Conservation (phyloP, 2,888 invertebrate species). For the Melanchra persicariae region DNA sequence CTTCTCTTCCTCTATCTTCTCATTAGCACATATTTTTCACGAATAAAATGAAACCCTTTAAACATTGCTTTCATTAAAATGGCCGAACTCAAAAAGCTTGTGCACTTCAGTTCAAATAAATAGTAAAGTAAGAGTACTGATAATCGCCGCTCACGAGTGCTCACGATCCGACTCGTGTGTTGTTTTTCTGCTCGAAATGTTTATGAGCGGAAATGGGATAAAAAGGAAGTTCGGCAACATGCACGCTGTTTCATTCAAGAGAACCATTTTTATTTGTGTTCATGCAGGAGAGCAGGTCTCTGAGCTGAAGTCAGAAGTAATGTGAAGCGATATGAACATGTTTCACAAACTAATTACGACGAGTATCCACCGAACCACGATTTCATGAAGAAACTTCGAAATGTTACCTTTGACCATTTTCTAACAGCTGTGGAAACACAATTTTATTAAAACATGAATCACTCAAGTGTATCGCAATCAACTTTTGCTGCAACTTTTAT, state of each 20-base stretch:
- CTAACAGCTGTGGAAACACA: background rate
- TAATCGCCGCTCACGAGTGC: background rate
- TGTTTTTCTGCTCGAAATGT: slow-evolving; percentile 19
- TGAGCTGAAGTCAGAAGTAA: background rate
- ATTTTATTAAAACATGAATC: background rate
- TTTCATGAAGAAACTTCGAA: background rate
- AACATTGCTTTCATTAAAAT: background rate
- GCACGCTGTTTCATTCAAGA: background rate
- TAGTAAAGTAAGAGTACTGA: slow-evolving; percentile 16
- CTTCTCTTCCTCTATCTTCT: too few species aligned
- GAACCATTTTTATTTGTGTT: background rate
- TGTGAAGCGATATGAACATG: background rate
- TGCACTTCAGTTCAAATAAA: slow-evolving; percentile 7
- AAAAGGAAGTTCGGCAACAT: slow-evolving; percentile 12
- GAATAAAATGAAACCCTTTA: background rate
- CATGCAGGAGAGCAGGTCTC: background rate
- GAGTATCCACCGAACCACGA: background rate
- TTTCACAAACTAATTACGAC: background rate
- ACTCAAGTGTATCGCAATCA: background rate
- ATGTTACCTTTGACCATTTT: background rate
- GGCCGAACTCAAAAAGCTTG: background rate
- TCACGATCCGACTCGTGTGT: too few species aligned
- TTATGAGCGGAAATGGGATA: slow-evolving; percentile 5
- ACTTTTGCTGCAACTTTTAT: background rate
- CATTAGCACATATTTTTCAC: background rate